phyloP scores from a whole-genome alignment of 2,113 vertebrate species.

The Eurystomus gularis region DNA sequence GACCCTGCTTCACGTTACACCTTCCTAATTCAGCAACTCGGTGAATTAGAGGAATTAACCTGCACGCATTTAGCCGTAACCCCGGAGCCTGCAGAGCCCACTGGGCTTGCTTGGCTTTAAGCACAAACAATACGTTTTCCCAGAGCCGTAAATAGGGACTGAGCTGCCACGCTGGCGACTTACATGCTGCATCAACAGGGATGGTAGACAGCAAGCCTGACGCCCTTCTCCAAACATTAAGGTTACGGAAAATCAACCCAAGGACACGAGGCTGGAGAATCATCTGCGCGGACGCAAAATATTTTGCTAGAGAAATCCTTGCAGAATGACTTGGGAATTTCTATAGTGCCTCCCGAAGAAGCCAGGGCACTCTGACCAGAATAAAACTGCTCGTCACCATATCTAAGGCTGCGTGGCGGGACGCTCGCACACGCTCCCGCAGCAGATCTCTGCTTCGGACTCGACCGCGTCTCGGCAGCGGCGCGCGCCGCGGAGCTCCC shows the following conservation, averaged over 20 bases:
- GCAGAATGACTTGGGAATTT: background rate
- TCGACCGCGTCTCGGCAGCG: too few relatives aligned
- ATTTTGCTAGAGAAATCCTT: background rate
- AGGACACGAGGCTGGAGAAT: background rate
- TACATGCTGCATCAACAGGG: background rate
- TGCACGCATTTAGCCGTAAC: background rate
- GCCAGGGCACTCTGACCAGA: accelerated
- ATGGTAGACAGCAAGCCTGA: conserved; percentile 37
- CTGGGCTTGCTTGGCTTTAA: background rate
- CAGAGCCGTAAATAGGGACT: conserved; percentile 41
- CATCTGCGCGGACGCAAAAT: background rate
- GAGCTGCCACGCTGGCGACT: background rate
- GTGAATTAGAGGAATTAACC: background rate
- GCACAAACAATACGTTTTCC: conserved; percentile 3
- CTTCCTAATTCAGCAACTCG: background rate
- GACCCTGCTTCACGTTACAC: background rate
- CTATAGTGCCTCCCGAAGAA: background rate
- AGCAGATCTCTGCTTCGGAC: background rate
- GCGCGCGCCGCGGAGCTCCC: too few relatives aligned
- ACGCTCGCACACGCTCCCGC: background rate
- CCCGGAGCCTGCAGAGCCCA: background rate
- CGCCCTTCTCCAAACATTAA: background rate
- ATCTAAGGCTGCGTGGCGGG: background rate
- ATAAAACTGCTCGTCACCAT: background rate
- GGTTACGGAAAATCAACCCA: background rate